Evolutionary conservation across 2,888 invertebrate genomes (phyloP).

Genomic region (Caenorhabditis sp.): DNA sequence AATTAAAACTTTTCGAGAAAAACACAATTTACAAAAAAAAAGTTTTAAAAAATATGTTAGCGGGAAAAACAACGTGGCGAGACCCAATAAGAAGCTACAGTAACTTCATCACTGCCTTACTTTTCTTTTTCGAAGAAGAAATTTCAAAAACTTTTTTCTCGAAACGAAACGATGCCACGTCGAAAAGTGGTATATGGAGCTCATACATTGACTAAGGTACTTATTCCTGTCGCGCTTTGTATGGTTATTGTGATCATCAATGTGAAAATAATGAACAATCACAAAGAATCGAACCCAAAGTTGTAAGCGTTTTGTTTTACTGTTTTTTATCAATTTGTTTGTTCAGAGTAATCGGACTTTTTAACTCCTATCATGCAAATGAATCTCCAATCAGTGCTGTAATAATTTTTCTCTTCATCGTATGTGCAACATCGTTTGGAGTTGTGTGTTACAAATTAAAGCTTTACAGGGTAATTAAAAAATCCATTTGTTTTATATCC

Average conservation of each 20-base stretch:
- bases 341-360: slow-evolving; percentile 22
- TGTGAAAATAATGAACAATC: slow-evolving; percentile 3
- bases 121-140: too few species aligned
- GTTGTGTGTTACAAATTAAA: slow-evolving; percentile 18
- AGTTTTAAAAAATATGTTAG: too few species aligned
- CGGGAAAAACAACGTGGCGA: too few species aligned
- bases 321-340: too few species aligned
- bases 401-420: slow-evolving; percentile 10
- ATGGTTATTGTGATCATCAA: slow-evolving; percentile 27
- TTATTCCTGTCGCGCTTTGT: slow-evolving; percentile 27
- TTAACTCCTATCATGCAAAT: slow-evolving; percentile 21
- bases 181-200: slow-evolving; percentile 15
- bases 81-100: too few species aligned
- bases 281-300: neutral
- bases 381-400: slow-evolving; percentile 7
- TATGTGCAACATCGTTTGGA: slow-evolving; percentile 14
- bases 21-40: too few species aligned
- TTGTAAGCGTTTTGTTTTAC: too few species aligned
- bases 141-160: too few species aligned
- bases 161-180: neutral
- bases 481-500: neutral
- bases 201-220: slow-evolving; percentile 12
- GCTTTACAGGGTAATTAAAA: slow-evolving; percentile 16
- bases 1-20: too few species aligned
- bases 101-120: too few species aligned